Evolutionary conservation across 2,888 invertebrate species (phyloP).

Genomic region (Dynastes grantii): DNA sequence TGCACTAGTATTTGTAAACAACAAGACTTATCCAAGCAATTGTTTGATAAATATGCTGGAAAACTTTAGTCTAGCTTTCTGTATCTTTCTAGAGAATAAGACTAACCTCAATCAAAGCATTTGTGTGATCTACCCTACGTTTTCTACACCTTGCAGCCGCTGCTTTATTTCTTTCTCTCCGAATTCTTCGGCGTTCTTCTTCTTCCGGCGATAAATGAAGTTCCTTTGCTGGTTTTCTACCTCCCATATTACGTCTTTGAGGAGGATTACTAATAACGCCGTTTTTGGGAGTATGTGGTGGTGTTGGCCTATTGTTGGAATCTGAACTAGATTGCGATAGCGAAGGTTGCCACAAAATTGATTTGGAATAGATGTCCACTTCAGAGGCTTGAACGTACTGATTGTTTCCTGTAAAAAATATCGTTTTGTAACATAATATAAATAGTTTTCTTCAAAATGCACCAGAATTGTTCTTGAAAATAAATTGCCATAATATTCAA

Average conservation of each 20-base stretch:
- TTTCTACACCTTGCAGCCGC: conserved; percentile 98
- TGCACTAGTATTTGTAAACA: no score
- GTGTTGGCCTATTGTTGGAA: conserved; percentile 65
- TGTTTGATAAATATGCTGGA: no score
- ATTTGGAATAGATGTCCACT: conserved; percentile 66
- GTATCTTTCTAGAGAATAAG: not conserved
- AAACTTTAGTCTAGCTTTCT: not conserved
- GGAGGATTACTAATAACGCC: conserved; percentile 54
- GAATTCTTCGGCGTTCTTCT: conserved; percentile 88
- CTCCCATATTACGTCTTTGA: conserved; percentile 84
- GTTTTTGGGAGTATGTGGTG: conserved; percentile 62
- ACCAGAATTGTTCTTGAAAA: not conserved
- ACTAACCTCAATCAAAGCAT: conserved; percentile 84
- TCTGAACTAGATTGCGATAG: conserved; percentile 68
- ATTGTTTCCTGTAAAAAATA: conserved; percentile 66
- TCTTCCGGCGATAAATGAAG: conserved; percentile 91
- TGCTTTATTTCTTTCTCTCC: conserved; percentile 96
- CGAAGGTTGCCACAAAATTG: conserved; percentile 67
- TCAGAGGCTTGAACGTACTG: conserved; percentile 69
- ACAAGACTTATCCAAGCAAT: no score
- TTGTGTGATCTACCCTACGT: conserved; percentile 96
- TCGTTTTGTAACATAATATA: not conserved
- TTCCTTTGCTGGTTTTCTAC: conserved; percentile 84
- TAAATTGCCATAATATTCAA: no score
- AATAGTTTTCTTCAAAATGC: not conserved